These are phyloP conservation scores for Cynoglossus semilaevis DNA, from an alignment of 2,113 vertebrate genomes.

Conservation along the genomic window DNA sequence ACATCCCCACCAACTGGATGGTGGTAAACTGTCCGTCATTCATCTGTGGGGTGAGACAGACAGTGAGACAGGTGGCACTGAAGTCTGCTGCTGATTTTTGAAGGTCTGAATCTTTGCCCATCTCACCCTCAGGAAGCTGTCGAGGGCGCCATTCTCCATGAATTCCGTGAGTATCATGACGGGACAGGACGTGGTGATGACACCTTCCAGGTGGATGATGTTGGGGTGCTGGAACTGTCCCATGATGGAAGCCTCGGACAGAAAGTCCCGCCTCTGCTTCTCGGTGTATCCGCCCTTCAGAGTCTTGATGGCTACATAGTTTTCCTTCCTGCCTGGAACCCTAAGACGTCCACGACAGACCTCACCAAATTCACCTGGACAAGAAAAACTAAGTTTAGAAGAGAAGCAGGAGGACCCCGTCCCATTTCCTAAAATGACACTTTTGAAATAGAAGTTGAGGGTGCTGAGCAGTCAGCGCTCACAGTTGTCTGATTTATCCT, in stretches of 20 bases:
- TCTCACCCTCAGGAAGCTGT: conserved; percentile 69
- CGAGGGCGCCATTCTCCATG: conserved; percentile 69
- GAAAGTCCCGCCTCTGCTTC: conserved; percentile 67
- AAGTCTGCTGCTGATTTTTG: background rate
- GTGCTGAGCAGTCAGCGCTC: no score
- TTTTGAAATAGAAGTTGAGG: no score
- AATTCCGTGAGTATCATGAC: conserved; percentile 71
- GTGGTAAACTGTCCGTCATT: conserved; percentile 67
- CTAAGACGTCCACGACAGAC: conserved; percentile 53
- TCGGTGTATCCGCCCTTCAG: conserved; percentile 63
- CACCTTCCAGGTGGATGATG: conserved; percentile 71
- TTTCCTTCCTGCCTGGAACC: conserved; percentile 54
- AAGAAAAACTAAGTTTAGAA: background rate
- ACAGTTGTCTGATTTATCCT: no score
- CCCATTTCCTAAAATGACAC: no score
- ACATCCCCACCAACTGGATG: conserved; percentile 68
- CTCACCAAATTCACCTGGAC: conserved; percentile 49
- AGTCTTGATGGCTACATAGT: conserved; percentile 66
- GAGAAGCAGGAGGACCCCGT: no score
- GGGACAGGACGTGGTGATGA: conserved; percentile 67
- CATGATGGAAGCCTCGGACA: conserved; percentile 69
- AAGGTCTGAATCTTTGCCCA: no score
- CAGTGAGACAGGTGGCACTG: background rate
- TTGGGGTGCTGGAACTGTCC: conserved; percentile 71
- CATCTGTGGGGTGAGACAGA: conserved; percentile 36